Conservation (phyloP, 2,888 invertebrate genomes). For the Hypomecis atomaria region DNA sequence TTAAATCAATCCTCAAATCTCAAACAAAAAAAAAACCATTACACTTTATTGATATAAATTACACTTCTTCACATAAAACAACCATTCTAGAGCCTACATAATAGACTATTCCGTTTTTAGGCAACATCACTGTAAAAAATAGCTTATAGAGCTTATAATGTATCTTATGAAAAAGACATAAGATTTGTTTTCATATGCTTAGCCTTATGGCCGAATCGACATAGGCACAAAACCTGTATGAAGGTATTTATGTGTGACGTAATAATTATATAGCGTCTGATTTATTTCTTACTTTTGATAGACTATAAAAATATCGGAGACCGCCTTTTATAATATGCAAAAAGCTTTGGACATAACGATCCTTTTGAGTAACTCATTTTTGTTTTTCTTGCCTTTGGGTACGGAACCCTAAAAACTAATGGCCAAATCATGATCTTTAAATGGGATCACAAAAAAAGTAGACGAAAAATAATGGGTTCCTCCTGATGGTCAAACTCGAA, state of each 20-base stretch:
- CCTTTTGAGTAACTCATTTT: no score
- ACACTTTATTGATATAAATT: conserved; percentile 3
- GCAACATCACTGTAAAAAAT: neutral
- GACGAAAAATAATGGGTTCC: no score
- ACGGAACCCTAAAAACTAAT: no score
- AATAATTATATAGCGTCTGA: conserved; percentile 21
- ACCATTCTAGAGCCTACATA: neutral
- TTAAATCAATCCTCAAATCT: no score
- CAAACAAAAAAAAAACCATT: neutral
- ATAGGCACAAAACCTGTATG: conserved; percentile 14
- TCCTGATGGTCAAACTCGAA: no score
- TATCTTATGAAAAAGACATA: neutral
- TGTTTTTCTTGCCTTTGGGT: no score
- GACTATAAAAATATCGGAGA: neutral
- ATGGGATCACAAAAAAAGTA: no score
- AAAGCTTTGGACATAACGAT: neutral
- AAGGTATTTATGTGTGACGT: conserved; percentile 14
- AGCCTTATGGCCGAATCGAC: neutral
- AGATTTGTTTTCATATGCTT: no score
- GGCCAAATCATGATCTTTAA: no score
- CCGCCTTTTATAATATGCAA: neutral
- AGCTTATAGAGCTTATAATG: no score
- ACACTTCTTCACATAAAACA: conserved; percentile 1
- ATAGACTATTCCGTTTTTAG: neutral
- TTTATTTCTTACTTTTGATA: conserved; percentile 10